Percentiles rank a stretch among this genome's conserved stretches.
phyloP scores from a whole-genome alignment of 2,888 invertebrate genomes.

The Andrena bicolor region DNA sequence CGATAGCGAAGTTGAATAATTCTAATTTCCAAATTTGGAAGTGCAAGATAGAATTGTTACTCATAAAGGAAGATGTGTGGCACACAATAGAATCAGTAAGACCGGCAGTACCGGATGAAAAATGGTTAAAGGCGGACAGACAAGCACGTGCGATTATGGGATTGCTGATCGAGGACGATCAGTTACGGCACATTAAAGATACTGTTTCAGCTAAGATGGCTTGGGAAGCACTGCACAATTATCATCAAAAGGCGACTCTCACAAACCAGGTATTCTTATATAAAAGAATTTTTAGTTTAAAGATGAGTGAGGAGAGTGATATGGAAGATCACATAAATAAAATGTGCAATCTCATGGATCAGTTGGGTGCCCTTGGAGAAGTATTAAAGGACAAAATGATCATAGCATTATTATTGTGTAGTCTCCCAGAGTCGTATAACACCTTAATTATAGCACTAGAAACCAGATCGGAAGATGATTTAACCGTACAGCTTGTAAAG shows the following conservation, averaged over 20 bases:
- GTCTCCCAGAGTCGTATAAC: not conserved
- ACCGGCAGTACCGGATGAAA: conserved; percentile 34
- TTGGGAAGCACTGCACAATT: conserved; percentile 53
- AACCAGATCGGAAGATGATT: not conserved
- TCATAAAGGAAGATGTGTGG: conserved; percentile 63
- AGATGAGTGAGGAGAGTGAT: not conserved
- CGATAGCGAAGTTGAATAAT: conserved; percentile 52
- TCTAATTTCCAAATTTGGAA: conserved; percentile 60
- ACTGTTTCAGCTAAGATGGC: conserved; percentile 42
- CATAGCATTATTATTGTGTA: not conserved
- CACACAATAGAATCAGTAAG: conserved; percentile 29
- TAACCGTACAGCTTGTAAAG: not conserved
- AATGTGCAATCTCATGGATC: not conserved
- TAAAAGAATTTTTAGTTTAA: conserved; percentile 1
- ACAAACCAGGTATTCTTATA: conserved; percentile 49
- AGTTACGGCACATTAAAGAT: conserved; percentile 50
- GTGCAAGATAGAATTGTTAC: conserved; percentile 56
- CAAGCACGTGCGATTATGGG: conserved; percentile 61
- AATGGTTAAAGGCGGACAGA: conserved; percentile 58
- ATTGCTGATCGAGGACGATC: conserved; percentile 54
- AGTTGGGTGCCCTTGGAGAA: conserved; percentile 13
- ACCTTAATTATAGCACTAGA: not conserved
- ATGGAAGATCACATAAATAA: not conserved
- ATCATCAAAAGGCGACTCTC: conserved; percentile 60
- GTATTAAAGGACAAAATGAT: conserved; percentile 55